phyloP scores from a whole-genome alignment of 2,888 invertebrate species.

The Stictocephala bisonia region DNA sequence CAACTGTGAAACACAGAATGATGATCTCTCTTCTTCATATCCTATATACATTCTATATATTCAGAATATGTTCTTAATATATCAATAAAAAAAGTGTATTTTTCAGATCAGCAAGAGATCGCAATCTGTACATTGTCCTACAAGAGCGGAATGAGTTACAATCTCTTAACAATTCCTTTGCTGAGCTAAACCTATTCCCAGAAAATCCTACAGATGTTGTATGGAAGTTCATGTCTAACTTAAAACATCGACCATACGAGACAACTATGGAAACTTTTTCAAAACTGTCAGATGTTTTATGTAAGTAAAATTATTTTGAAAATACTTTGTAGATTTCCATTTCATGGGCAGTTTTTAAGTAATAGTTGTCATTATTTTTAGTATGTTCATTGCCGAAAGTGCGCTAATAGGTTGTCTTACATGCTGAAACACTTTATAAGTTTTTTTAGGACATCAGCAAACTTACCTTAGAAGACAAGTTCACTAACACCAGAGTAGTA shows the following conservation, averaged over 20 bases:
- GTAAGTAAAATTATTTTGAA: slow-evolving; percentile 66
- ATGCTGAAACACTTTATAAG: too few species aligned
- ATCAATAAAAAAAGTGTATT: slow-evolving; percentile 18
- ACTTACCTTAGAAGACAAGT: too few species aligned
- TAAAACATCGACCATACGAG: slow-evolving; percentile 80
- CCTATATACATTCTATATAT: background rate
- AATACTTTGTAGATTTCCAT: too few species aligned
- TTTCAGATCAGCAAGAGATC: slow-evolving; percentile 77
- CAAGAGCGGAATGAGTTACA: slow-evolving; percentile 73
- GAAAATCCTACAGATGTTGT: slow-evolving; percentile 76
- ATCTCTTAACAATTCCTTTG: slow-evolving; percentile 86
- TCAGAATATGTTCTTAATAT: background rate
- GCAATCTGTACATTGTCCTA: slow-evolving; percentile 77
- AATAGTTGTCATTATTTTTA: background rate
- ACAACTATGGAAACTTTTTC: slow-evolving; percentile 88
- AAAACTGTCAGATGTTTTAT: slow-evolving; percentile 82
- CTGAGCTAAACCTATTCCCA: slow-evolving; percentile 84
- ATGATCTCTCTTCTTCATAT: too few species aligned
- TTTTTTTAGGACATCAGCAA: too few species aligned
- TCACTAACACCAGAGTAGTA: too few species aligned
- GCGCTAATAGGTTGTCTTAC: too few species aligned
- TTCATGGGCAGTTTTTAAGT: too few species aligned
- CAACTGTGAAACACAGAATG: too few species aligned
- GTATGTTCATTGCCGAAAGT: too few species aligned
- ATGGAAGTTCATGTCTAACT: slow-evolving; percentile 72